Evolutionary conservation across 2,888 invertebrate genomes (phyloP), one percentile per base, ranked within the genome.

Genomic region (Arctia plantaginis): DNA sequence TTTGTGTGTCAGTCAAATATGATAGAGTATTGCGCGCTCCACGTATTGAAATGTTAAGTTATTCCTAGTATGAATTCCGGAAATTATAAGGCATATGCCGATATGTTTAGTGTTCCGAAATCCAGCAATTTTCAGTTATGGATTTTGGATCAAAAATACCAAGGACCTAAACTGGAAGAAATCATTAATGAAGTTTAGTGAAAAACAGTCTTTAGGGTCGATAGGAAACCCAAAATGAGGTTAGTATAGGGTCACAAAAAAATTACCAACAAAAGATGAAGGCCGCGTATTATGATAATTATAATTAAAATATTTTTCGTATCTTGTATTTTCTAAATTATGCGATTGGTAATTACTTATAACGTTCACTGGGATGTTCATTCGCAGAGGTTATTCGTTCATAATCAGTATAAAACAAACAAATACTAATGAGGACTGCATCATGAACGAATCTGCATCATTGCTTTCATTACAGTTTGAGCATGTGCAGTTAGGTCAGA

Each of bases 381-480:
- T 62, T 18, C 8, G 2, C 20, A 47, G 15, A 47, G 30, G 30
- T 18, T 62, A 18, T 62, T 30, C 62, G 62, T 15, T 62, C 18
- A 62, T 30, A 62, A 30, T 62, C 18, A 62, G 18, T 18, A 18
- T 30, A 8, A 62, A 15, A 59, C 55, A 59, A 27, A 47, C 47
- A 47, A 20, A 59, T 15, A 27, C 15, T 15, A 12, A 27, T 59
- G 59, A 59, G 55, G n/a, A 3, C 12, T 55, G n/a, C 27, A 30
- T 59, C 30, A 55, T 15, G 51, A 55, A 55, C 55, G 8, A 69
- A 39, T 35, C 69, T 55, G 20, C 33, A 55, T 55, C 35, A 39
- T 66, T 67, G 65, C 51, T 65, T 33, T 44, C 64, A 44, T 71
- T 66, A 72, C 72, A 66, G 64, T 65, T 67, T 67, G 68, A 30